phyloP scores from a whole-genome alignment of 2,888 invertebrate species.

The Marasmarcha lunaedactyla region DNA sequence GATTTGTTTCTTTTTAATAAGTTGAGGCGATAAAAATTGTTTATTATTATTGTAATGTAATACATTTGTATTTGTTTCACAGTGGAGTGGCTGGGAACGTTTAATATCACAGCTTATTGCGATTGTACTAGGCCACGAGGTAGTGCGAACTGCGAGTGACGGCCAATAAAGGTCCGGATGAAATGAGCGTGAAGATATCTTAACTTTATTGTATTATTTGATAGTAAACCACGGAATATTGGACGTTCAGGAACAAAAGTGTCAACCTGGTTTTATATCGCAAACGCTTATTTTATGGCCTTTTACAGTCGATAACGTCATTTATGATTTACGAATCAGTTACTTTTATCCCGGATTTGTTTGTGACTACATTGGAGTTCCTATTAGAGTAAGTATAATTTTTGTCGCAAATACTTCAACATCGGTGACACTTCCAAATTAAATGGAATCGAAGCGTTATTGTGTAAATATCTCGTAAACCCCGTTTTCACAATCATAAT shows the following conservation, averaged over 20 bases:
- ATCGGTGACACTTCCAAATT: too few species aligned
- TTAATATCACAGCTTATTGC: constrained; percentile 31
- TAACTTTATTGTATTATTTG: constrained; percentile 15
- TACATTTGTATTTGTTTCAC: too few species aligned
- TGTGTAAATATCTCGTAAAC: constrained; percentile 70
- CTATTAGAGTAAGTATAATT: constrained; percentile 2
- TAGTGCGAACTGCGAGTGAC: constrained; percentile 20
- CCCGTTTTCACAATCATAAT: constrained; percentile 70
- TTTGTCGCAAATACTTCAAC: neutral
- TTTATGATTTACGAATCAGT: too few species aligned
- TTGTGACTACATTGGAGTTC: too few species aligned
- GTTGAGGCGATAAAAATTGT: too few species aligned
- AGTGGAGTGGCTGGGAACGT: constrained; percentile 17
- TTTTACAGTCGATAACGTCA: neutral
- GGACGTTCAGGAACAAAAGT: constrained; percentile 3
- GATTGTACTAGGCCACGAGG: constrained; percentile 23
- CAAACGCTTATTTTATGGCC: neutral
- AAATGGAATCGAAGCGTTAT: constrained; percentile 15
- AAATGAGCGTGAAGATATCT: constrained; percentile 36
- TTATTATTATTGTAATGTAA: too few species aligned
- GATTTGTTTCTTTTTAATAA: too few species aligned
- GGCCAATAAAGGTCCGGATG: constrained; percentile 34
- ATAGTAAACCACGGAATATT: constrained; percentile 17
- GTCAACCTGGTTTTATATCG: too few species aligned
- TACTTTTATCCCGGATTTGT: too few species aligned